Percentiles rank a stretch among this genome's conserved stretches.
Conservation (phyloP, 2,888 invertebrate genomes). For the Rotaria magnacalcarata region DNA sequence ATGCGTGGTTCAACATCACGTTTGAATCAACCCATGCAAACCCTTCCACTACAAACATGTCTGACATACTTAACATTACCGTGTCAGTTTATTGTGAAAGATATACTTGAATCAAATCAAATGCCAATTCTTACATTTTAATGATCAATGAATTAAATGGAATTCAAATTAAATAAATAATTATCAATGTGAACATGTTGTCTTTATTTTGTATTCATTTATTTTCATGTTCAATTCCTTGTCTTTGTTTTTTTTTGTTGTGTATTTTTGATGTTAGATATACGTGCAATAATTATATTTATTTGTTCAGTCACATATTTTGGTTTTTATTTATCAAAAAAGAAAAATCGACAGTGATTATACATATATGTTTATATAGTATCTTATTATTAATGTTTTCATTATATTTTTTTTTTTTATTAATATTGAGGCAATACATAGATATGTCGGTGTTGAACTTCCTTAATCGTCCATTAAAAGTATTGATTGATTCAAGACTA, state of each 20-base stretch:
- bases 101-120: slow-evolving; percentile 26
- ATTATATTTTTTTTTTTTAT: not conserved
- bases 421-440: not conserved
- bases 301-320: not conserved
- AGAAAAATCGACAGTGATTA: not conserved
- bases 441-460: not conserved
- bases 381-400: not conserved
- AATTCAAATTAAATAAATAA: not conserved
- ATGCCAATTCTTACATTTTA: slow-evolving; percentile 9
- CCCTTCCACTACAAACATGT: not conserved
- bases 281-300: not conserved
- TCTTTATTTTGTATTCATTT: not conserved
- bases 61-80: slow-evolving; percentile 7
- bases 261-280: not conserved
- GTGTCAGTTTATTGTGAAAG: slow-evolving; percentile 23
- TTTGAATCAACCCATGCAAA: not conserved
- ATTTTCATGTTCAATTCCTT: not conserved
- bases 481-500: not conserved
- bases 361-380: not conserved
- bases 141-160: not conserved
- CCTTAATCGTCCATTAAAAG: not conserved
- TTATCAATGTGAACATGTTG: not conserved
- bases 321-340: not conserved
- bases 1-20: slow-evolving; percentile 24
- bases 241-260: not conserved